These are phyloP conservation scores for Rhabditoides inermis DNA, from an alignment of 2,888 invertebrate genomes.

Conservation along the genomic window DNA sequence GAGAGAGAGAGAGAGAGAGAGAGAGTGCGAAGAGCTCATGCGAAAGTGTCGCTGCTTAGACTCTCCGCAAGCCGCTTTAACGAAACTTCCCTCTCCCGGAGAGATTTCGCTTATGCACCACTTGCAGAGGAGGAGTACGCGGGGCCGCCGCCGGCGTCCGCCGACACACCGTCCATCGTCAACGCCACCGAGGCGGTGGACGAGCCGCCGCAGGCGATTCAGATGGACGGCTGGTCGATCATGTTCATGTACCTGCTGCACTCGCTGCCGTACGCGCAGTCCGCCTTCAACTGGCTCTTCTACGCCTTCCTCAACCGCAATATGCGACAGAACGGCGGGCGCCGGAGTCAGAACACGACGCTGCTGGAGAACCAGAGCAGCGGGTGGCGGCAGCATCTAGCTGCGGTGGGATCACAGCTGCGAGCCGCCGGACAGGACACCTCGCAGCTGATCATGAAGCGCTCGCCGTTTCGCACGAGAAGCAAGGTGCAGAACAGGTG, in stretches of 20 bases:
- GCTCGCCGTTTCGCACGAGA: constrained; percentile 39
- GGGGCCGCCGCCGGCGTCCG: too few species aligned
- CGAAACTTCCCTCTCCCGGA: not conserved
- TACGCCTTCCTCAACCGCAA: constrained; percentile 49
- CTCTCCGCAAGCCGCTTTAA: not conserved
- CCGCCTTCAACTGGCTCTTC: constrained; percentile 51
- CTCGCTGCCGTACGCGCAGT: constrained; percentile 45
- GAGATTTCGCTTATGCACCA: too few species aligned
- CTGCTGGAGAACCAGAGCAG: constrained; percentile 8
- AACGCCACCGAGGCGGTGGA: too few species aligned
- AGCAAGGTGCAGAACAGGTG: constrained; percentile 39
- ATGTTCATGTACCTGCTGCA: constrained; percentile 42
- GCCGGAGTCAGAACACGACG: constrained; percentile 1
- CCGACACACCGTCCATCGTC: too few species aligned
- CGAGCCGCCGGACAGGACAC: constrained; percentile 41
- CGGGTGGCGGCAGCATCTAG: too few species aligned
- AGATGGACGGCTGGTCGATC: too few species aligned
- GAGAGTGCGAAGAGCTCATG: not conserved
- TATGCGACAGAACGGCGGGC: constrained; percentile 19
- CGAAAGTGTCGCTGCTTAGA: not conserved
- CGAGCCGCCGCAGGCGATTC: too few species aligned
- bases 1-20: not conserved
- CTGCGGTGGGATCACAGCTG: constrained; percentile 41
- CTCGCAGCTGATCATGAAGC: constrained; percentile 28
- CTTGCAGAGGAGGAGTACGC: too few species aligned